These are phyloP conservation scores for Martes martes DNA, from an alignment of 2,113 vertebrate species.

Conservation along the genomic window DNA sequence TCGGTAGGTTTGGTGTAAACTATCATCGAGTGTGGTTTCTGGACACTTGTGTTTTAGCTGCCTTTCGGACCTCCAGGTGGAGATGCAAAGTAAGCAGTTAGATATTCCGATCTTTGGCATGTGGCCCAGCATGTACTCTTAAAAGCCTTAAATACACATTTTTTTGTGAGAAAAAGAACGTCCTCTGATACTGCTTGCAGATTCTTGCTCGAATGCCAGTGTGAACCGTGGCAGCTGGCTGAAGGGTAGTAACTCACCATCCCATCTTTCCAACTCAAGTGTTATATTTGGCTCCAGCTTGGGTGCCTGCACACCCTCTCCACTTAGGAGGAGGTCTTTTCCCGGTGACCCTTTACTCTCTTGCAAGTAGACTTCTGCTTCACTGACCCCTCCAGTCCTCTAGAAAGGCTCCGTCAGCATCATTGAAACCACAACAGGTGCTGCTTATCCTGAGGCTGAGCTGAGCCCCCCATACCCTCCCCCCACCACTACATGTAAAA, in stretches of 20 bases:
- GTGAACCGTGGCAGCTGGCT: neutral
- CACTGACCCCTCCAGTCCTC: rapidly evolving
- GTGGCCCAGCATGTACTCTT: neutral
- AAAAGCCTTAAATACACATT: neutral
- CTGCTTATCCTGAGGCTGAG: neutral
- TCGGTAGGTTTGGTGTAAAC: neutral
- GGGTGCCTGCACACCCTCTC: neutral
- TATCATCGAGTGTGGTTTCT: neutral
- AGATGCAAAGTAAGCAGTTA: neutral
- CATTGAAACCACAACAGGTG: rapidly evolving
- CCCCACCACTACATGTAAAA: rapidly evolving
- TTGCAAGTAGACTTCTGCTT: neutral
- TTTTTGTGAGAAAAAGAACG: neutral
- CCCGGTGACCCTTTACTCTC: neutral
- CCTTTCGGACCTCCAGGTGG: neutral
- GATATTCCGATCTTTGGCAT: neutral
- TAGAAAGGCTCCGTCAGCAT: neutral
- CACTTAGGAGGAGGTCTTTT: neutral
- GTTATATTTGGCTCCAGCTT: neutral
- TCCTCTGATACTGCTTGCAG: neutral
- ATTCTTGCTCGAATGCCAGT: neutral
- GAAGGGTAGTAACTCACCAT: neutral
- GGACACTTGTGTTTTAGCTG: neutral
- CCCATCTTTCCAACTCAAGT: neutral
- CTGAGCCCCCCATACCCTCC: too few relatives aligned